phyloP scores from a whole-genome alignment of 2,797 vertebrate genomes.

The Ctenopoma multispine region DNA sequence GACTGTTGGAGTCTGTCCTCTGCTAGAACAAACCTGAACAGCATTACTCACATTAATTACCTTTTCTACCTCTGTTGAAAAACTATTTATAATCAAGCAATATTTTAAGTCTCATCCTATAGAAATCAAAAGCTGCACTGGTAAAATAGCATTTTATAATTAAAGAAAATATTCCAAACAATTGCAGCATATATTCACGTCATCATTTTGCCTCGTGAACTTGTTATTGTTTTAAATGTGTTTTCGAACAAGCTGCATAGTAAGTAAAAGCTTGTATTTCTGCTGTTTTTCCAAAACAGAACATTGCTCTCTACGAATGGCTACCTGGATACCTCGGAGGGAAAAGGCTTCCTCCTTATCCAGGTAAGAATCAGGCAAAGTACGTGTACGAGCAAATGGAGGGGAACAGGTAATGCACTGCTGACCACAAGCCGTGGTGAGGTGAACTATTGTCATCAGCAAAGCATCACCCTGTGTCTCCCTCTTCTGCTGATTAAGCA shows the following conservation, averaged over 20 bases:
- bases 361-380: conserved; percentile 82
- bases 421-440: conserved; percentile 73
- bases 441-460: conserved; percentile 77
- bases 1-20: conserved; percentile 28
- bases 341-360: conserved; percentile 78
- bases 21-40: conserved; percentile 18
- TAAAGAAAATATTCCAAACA: not conserved
- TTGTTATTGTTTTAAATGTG: not conserved
- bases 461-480: conserved; percentile 50
- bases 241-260: conserved; percentile 2
- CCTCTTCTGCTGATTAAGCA: conserved; percentile 70
- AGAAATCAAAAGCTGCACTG: not conserved
- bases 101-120: not conserved
- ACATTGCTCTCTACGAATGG: conserved; percentile 94
- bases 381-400: conserved; percentile 58
- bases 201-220: not conserved
- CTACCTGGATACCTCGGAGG: conserved; percentile 84
- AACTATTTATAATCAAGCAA: not conserved
- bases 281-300: conserved; percentile 78
- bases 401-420: conserved; percentile 68
- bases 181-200: not conserved
- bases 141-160: not conserved
- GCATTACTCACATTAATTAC: not conserved
- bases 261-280: not conserved
- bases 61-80: not conserved